phyloP scores from a whole-genome alignment of 2,113 vertebrate species.

The Madoqua kirkii region DNA sequence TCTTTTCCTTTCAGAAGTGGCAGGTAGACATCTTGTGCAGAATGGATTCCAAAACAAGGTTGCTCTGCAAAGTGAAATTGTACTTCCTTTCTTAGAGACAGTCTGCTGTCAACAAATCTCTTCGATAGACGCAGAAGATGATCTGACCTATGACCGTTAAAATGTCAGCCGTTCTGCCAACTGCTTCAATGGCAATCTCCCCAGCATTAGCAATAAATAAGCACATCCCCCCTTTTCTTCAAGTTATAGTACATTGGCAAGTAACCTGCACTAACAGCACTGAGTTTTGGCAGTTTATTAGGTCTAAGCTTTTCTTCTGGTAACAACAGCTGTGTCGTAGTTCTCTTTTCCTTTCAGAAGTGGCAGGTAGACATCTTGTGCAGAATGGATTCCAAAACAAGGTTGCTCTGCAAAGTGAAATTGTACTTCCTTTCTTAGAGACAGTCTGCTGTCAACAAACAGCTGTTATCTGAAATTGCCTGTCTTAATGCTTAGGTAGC shows the following conservation, averaged over 20 bases:
- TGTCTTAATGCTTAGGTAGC: not conserved
- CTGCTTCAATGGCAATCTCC: constrained; percentile 51
- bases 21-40: not conserved
- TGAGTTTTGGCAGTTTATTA: constrained; percentile 17
- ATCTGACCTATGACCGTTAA: constrained; percentile 53
- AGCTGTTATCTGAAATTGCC: not conserved
- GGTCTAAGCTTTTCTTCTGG: constrained; percentile 3
- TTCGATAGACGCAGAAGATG: constrained; percentile 38
- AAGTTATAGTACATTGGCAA: constrained; percentile 34
- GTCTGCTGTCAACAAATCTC: constrained; percentile 28
- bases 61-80: not conserved
- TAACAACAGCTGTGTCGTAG: not conserved
- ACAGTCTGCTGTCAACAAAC: constrained; percentile 1
- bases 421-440: not conserved
- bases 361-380: constrained; percentile 11
- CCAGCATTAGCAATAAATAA: constrained; percentile 35
- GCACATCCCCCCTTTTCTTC: not conserved
- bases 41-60: constrained; percentile 29
- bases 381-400: constrained; percentile 19
- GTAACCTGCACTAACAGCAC: constrained; percentile 4
- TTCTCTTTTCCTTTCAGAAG: not conserved
- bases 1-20: not conserved
- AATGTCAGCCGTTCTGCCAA: constrained; percentile 59
- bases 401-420: not conserved
- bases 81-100: not conserved